Conservation (phyloP, 2,113 vertebrate genomes). For the Platysternon megacephalum region DNA sequence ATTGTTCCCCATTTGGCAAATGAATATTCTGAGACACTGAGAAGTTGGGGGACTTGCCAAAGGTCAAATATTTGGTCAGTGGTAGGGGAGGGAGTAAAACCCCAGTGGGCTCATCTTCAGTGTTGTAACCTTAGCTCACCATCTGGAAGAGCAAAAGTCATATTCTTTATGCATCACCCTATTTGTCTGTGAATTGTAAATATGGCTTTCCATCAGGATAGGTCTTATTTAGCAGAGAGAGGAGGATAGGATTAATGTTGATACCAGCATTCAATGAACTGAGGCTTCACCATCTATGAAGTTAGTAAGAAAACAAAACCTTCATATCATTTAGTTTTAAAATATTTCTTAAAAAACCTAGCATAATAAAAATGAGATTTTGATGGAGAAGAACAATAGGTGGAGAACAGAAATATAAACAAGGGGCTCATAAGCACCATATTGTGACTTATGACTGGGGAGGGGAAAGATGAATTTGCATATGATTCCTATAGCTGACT, state of each 20-base stretch:
- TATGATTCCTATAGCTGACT: conserved; percentile 36
- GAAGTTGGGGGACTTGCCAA: neutral
- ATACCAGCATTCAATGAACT: neutral
- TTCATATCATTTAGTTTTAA: conserved; percentile 52
- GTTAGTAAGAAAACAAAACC: conserved; percentile 39
- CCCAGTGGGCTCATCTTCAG: fast-evolving
- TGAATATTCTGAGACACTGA: neutral
- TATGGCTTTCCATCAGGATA: neutral
- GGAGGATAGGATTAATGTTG: neutral
- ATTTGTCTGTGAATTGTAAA: neutral
- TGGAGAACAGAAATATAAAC: conserved; percentile 20
- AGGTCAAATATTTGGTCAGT: neutral
- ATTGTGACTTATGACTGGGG: conserved; percentile 37
- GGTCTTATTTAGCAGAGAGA: conserved; percentile 12
- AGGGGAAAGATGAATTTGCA: conserved; percentile 18
- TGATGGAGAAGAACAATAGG: neutral
- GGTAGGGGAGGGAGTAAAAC: neutral
- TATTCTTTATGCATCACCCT: fast-evolving
- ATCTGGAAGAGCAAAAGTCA: neutral
- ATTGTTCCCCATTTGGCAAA: neutral
- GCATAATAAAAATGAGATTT: conserved; percentile 37
- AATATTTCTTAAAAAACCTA: conserved; percentile 23
- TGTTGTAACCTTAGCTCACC: neutral
- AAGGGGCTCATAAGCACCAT: conserved; percentile 5
- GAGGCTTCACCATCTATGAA: conserved; percentile 47